A percentile compares a stretch with the other conserved stretches of the same genome.
These are phyloP conservation scores for Agrilus biguttatus DNA, from an alignment of 2,888 invertebrate species.

Conservation along the genomic window DNA sequence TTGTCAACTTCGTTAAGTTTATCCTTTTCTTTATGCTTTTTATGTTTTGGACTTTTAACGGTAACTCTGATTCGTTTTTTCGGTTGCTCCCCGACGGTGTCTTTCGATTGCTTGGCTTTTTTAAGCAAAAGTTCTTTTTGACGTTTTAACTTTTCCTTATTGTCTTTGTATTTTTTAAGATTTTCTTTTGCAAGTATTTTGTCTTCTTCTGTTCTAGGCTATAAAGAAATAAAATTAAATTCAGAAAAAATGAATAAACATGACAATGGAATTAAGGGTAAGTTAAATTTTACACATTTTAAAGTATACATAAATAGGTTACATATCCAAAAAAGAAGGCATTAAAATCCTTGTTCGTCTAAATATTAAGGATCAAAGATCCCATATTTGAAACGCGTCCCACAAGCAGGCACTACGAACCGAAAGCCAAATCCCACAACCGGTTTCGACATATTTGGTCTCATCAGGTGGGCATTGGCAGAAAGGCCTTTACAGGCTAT, in stretches of 20 bases:
- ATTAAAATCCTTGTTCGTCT: no score
- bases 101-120: no score
- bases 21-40: slow-evolving; percentile 19
- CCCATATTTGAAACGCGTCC: no score
- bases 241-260: not conserved
- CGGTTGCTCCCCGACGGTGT: slow-evolving; percentile 23
- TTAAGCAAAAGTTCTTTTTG: slow-evolving; percentile 42
- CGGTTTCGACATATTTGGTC: no score
- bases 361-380: no score
- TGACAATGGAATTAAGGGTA: not conserved
- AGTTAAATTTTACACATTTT: no score
- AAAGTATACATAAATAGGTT: no score
- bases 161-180: slow-evolving; percentile 60
- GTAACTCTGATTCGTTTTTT: slow-evolving; percentile 30
- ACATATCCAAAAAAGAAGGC: no score
- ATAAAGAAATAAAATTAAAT: slow-evolving; percentile 12
- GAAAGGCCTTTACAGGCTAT: no score
- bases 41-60: slow-evolving; percentile 13
- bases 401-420: no score
- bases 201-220: slow-evolving; percentile 74
- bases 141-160: slow-evolving; percentile 61
- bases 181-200: slow-evolving; percentile 52
- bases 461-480: no score
- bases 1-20: slow-evolving; percentile 28
- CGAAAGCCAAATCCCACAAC: no score